Evolutionary conservation across 1,140 invertebrate species (phyloP).

Genomic region (Leptinotarsa texana): DNA sequence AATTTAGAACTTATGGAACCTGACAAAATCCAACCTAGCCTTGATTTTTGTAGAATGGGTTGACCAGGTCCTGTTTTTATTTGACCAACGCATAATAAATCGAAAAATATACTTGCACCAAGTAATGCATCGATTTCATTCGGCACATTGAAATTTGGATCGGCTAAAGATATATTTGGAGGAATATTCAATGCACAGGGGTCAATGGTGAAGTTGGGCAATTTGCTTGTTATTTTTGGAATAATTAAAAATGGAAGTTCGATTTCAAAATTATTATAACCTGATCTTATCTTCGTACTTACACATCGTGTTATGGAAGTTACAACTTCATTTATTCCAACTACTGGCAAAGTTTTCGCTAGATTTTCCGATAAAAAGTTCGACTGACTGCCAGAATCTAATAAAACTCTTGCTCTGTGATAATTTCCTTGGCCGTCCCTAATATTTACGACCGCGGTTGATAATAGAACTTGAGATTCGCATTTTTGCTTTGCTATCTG

Average conservation of each 20-base stretch:
- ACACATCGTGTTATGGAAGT: not conserved
- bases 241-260: constrained; percentile 39
- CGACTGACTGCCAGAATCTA: constrained; percentile 28
- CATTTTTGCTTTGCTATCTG: constrained; percentile 2
- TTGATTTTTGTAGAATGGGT: constrained; percentile 46
- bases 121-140: constrained; percentile 46
- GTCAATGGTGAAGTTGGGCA: constrained; percentile 24
- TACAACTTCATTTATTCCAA: constrained; percentile 27
- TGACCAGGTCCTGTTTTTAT: constrained; percentile 37
- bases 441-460: constrained; percentile 29
- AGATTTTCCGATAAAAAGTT: constrained; percentile 31
- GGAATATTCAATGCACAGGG: not conserved
- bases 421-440: constrained; percentile 12
- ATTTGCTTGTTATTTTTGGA: constrained; percentile 28
- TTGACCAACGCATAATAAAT: constrained; percentile 44
- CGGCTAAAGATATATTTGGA: constrained; percentile 20
- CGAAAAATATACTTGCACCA: constrained; percentile 47
- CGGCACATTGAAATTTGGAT: constrained; percentile 19
- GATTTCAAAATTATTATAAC: constrained; percentile 25
- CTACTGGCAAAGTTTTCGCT: constrained; percentile 28
- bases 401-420: constrained; percentile 20
- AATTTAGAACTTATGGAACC: constrained; percentile 13
- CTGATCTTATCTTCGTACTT: constrained; percentile 12
- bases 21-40: constrained; percentile 46
- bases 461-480: constrained; percentile 23